Evolutionary conservation across 1,140 invertebrate genomes (phyloP).

Genomic region (Drosophila ohnishii): DNA sequence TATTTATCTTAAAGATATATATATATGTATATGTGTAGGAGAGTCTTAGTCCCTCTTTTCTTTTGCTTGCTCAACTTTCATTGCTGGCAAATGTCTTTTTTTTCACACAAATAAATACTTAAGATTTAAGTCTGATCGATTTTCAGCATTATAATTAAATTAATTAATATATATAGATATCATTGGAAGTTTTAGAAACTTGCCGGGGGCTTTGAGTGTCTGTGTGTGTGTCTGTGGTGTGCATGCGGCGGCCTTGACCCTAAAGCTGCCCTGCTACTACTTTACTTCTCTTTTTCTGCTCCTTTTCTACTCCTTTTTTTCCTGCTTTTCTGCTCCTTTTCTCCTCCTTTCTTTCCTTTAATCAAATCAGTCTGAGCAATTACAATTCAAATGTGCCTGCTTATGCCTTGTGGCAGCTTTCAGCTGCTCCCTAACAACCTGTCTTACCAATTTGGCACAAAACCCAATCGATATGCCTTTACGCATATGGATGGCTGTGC

Average conservation of each 20-base stretch:
- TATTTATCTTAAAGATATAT: conserved; percentile 57
- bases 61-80: conserved; percentile 21
- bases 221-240: conserved; percentile 5
- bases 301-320: neutral
- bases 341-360: conserved; percentile 4
- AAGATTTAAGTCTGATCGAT: conserved; percentile 31
- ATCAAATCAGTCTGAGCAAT: conserved; percentile 79
- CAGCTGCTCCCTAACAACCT: conserved; percentile 64
- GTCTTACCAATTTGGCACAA: conserved; percentile 68
- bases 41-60: neutral
- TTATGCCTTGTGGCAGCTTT: conserved; percentile 47
- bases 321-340: neutral
- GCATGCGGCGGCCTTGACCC: conserved; percentile 11
- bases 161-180: conserved; percentile 21
- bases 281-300: neutral
- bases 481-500: conserved; percentile 30
- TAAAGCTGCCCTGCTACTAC: conserved; percentile 13
- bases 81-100: conserved; percentile 42
- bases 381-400: conserved; percentile 69
- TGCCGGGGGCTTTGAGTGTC: conserved; percentile 23
- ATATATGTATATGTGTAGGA: conserved; percentile 11
- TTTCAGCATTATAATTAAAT: conserved; percentile 14
- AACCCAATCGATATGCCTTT: conserved; percentile 30
- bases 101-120: conserved; percentile 61
- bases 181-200: conserved; percentile 70